Conservation (phyloP, 2,113 vertebrate species). For the Pygoscelis adeliae region DNA sequence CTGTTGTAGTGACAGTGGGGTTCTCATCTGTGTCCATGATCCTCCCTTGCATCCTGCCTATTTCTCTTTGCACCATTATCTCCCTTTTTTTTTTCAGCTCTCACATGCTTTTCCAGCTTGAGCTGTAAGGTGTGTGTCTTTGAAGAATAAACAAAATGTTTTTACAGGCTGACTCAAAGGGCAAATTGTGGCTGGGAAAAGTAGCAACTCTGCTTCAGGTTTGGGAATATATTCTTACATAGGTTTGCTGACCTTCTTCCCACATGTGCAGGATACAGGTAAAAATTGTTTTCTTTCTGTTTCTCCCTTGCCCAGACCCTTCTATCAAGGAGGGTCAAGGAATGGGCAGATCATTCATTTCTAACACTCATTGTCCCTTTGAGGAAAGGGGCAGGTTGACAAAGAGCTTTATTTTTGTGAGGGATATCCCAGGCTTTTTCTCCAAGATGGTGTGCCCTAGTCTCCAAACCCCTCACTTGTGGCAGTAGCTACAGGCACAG, state of each 20-base stretch:
- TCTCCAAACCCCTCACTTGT: background rate
- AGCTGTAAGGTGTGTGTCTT: background rate
- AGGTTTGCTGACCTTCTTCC: background rate
- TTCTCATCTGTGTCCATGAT: rapidly evolving
- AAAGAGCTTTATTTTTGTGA: background rate
- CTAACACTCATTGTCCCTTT: background rate
- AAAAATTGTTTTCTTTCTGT: background rate
- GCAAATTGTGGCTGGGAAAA: background rate
- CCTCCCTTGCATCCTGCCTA: background rate
- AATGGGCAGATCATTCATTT: background rate
- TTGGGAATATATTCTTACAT: background rate
- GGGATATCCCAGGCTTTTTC: background rate
- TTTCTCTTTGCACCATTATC: background rate
- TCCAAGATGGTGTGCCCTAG: background rate
- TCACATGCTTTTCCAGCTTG: background rate
- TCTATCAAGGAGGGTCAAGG: background rate
- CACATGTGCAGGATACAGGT: rapidly evolving
- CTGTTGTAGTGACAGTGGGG: background rate
- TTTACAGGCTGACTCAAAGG: background rate
- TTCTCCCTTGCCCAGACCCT: background rate
- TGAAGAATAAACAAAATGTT: background rate
- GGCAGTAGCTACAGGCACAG: background rate
- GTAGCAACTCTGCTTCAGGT: background rate
- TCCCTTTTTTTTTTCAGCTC: background rate
- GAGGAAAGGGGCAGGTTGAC: background rate